Evolutionary conservation across 2,888 invertebrate genomes (phyloP).

Genomic region (Leptinotarsa juncta): DNA sequence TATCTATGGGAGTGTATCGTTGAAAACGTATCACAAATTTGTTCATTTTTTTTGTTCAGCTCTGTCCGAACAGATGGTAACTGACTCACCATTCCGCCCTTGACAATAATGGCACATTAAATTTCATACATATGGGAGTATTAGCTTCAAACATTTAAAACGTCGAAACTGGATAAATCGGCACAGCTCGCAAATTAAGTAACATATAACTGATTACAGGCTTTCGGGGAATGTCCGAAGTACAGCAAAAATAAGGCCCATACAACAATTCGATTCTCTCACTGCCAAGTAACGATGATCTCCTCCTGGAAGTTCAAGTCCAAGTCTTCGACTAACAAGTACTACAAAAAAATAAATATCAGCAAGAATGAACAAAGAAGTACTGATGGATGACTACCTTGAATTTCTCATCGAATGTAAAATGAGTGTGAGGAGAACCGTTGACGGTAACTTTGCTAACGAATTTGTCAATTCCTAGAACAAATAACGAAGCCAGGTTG

Average conservation of each 20-base stretch:
- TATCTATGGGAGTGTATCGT: background rate
- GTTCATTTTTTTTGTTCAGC: background rate
- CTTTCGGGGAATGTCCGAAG: background rate
- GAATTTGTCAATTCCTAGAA: slow-evolving; percentile 58
- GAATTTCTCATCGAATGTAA: slow-evolving; percentile 60
- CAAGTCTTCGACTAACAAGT: slow-evolving; percentile 58
- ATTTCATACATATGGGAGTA: slow-evolving; percentile 7
- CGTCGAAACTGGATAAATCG: background rate
- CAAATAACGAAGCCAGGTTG: slow-evolving; percentile 59
- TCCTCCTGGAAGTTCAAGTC: slow-evolving; percentile 45
- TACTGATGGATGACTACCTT: slow-evolving; percentile 55
- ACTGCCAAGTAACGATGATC: slow-evolving; percentile 11
- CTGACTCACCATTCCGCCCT: background rate
- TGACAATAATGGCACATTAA: slow-evolving; percentile 17
- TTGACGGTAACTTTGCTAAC: slow-evolving; percentile 61
- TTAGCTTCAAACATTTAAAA: background rate
- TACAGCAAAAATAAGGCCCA: slow-evolving; percentile 1
- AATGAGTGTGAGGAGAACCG: slow-evolving; percentile 53
- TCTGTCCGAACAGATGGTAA: background rate
- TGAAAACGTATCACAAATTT: background rate
- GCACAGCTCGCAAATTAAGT: slow-evolving; percentile 16
- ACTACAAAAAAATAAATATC: slow-evolving; percentile 54
- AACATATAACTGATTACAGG: background rate
- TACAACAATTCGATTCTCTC: background rate
- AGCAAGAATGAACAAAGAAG: slow-evolving; percentile 13